A percentile compares a stretch with the other conserved stretches of the same genome.
These are phyloP conservation scores for Ladona fulva DNA, from an alignment of 1,140 invertebrate genomes.

Conservation along the genomic window DNA sequence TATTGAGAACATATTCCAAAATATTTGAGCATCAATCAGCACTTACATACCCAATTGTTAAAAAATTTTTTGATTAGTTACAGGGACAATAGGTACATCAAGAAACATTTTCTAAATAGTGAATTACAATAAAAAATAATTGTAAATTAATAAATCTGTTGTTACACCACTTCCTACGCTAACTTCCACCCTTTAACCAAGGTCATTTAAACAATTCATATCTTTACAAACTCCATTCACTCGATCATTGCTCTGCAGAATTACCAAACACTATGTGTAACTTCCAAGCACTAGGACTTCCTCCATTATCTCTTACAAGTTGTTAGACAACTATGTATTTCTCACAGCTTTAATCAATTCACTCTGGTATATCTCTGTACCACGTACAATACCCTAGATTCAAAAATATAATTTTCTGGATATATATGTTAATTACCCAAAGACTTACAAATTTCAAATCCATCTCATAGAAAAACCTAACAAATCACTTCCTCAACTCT, in stretches of 20 bases:
- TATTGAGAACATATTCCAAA: neutral
- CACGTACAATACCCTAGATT: neutral
- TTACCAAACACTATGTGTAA: conserved; percentile 8
- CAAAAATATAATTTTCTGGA: neutral
- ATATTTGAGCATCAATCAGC: conserved; percentile 9
- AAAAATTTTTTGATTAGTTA: conserved; percentile 2
- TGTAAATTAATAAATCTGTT: conserved; percentile 6
- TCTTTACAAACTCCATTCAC: conserved; percentile 1
- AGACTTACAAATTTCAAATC: neutral
- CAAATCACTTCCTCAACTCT: conserved; percentile 5
- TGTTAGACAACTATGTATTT: conserved; percentile 10
- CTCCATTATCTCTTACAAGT: neutral
- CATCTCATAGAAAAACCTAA: conserved; percentile 10
- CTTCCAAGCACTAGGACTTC: conserved; percentile 6
- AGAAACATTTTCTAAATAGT: neutral
- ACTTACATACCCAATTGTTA: conserved; percentile 1
- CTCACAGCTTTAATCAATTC: neutral
- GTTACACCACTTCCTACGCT: conserved; percentile 3
- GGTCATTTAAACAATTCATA: conserved; percentile 1
- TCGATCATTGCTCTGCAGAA: neutral
- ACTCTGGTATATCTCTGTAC: neutral
- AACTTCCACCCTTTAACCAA: conserved; percentile 7
- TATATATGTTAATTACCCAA: conserved; percentile 8
- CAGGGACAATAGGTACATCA: neutral
- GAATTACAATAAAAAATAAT: conserved; percentile 7